phyloP scores from a whole-genome alignment of 2,888 invertebrate genomes.

The Nesidiocoris tenuis region DNA sequence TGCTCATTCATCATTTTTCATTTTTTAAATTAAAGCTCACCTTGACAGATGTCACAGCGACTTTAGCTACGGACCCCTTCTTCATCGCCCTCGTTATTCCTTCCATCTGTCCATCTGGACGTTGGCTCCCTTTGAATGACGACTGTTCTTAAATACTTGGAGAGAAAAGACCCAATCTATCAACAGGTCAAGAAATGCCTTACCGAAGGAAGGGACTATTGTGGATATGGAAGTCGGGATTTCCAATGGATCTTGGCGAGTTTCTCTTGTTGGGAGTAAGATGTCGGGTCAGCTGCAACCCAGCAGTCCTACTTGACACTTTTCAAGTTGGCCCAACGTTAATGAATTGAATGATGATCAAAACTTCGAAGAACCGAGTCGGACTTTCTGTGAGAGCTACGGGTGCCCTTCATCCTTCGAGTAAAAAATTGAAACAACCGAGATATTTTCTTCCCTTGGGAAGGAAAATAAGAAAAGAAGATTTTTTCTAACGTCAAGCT shows the following conservation, averaged over 20 bases:
- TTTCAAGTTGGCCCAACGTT: slow-evolving; percentile 7
- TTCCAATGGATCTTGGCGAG: neutral
- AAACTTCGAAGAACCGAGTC: neutral
- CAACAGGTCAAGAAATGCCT: slow-evolving; percentile 37
- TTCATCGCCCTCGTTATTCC: neutral
- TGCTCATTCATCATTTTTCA: slow-evolving; percentile 37
- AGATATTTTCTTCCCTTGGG: neutral
- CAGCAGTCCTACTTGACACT: slow-evolving; percentile 6
- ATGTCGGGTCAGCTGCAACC: slow-evolving; percentile 8
- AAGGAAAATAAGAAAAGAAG: too few species aligned
- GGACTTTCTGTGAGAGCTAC: too few species aligned
- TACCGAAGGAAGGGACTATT: neutral
- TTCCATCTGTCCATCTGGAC: slow-evolving; percentile 2
- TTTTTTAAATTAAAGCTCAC: slow-evolving; percentile 34
- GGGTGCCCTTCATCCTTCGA: too few species aligned
- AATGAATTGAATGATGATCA: slow-evolving; percentile 30
- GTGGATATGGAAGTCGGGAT: neutral
- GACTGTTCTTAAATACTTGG: slow-evolving; percentile 40
- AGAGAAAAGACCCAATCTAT: slow-evolving; percentile 33
- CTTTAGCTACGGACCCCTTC: slow-evolving; percentile 8
- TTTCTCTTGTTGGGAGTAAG: neutral
- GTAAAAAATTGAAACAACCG: neutral
- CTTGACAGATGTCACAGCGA: slow-evolving; percentile 43
- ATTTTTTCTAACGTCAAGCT: too few species aligned
- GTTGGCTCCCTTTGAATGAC: slow-evolving; percentile 30